Evolutionary conservation across 2,888 invertebrate genomes (phyloP).

Genomic region (Apodemia zela): DNA sequence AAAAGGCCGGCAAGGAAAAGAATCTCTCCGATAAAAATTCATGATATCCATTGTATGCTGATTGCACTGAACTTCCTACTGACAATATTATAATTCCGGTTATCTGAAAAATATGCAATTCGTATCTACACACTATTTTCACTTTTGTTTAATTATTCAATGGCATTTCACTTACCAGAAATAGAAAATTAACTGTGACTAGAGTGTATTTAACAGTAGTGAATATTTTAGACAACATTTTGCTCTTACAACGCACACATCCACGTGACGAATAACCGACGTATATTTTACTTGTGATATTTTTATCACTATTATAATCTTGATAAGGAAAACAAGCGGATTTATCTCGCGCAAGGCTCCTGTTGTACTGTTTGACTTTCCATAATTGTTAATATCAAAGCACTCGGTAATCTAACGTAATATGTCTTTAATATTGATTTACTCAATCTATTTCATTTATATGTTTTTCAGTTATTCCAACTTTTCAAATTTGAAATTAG

Average conservation of each 20-base stretch:
- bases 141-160: background rate
- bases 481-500: background rate
- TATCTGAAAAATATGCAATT: slow-evolving; percentile 79
- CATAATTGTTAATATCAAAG: slow-evolving; percentile 29
- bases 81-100: slow-evolving; percentile 89
- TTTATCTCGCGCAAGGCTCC: slow-evolving; percentile 54
- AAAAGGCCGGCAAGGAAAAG: slow-evolving; percentile 86
- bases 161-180: slow-evolving; percentile 58
- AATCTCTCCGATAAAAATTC: slow-evolving; percentile 84
- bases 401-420: slow-evolving; percentile 23
- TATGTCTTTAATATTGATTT: background rate
- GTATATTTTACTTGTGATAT: slow-evolving; percentile 57
- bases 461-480: background rate
- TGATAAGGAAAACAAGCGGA: slow-evolving; percentile 72
- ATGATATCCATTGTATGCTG: slow-evolving; percentile 83
- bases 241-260: slow-evolving; percentile 29
- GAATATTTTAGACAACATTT: slow-evolving; percentile 71
- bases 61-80: slow-evolving; percentile 85
- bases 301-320: slow-evolving; percentile 70
- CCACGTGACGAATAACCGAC: slow-evolving; percentile 46
- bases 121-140: slow-evolving; percentile 9
- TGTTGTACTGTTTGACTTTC: slow-evolving; percentile 33
- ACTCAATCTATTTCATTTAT: background rate
- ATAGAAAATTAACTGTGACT: slow-evolving; percentile 62
- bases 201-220: slow-evolving; percentile 69